Evolutionary conservation across 2,797 vertebrate species (phyloP).

Genomic region (Botia almorhae): DNA sequence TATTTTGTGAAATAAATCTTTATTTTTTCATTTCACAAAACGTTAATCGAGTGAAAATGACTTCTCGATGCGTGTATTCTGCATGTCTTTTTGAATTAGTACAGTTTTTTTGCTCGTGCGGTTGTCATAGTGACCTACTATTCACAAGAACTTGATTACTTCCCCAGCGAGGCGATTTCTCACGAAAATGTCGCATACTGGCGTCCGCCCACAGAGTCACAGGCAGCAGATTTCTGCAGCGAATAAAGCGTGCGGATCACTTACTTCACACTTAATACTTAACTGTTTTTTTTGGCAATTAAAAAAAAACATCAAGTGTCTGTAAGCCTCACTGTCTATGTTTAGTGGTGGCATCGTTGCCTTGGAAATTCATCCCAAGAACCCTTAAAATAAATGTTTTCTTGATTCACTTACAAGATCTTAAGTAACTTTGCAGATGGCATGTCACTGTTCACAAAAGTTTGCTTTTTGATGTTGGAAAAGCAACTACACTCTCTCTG

Average conservation of each 20-base stretch:
- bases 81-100: constrained; percentile 13
- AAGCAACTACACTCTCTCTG: background rate
- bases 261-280: constrained; percentile 23
- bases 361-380: background rate
- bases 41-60: background rate
- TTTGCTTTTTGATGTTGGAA: background rate
- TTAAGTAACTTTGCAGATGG: background rate
- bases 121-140: constrained; percentile 57
- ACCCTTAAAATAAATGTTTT: background rate
- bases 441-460: background rate
- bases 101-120: constrained; percentile 38
- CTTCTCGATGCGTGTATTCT: background rate
- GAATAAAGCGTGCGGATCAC: constrained; percentile 18
- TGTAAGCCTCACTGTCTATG: background rate
- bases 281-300: background rate
- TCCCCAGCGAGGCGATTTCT: constrained; percentile 21
- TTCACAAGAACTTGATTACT: constrained; percentile 23
- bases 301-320: background rate
- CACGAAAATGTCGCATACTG: constrained; percentile 27
- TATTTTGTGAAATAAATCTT: too few species aligned
- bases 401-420: background rate
- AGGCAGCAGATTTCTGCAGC: constrained; percentile 15
- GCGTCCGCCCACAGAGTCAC: background rate
- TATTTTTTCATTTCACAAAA: too few species aligned
- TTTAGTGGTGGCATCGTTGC: background rate